Evolutionary conservation across 2,888 invertebrate species (phyloP), one percentile per base, ranked within the genome.

Genomic region (Microplitis manilae): DNA sequence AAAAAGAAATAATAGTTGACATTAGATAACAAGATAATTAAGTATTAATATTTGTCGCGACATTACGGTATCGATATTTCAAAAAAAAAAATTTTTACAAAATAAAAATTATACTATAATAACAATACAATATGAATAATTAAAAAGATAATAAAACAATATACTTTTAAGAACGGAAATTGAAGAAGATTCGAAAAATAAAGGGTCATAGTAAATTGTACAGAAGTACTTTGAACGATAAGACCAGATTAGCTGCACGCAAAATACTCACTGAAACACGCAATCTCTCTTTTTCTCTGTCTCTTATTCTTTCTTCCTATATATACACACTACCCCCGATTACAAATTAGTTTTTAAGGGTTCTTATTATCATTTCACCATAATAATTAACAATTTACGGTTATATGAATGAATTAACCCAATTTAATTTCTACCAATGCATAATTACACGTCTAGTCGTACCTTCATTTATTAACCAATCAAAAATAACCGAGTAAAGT

Each of bases 401-500:
- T 75, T 73, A 64, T 8, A 60, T 67, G 50, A 77, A 76, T 68
- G 79, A 77, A 81, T 81, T 81, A 81, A 76, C 81, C 79, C 79
- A 79, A 79, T 81, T 81, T 77, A 73, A 73, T 68, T 73, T 30
- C 50, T 41, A 61, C 68, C 7, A 50, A 50, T 50, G n/a, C 38
- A 50, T 61, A 61, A 65, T 65, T 39, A 69, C 17, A 69, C 20
- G 59, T 9, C 60, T 62, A 71, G 7, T 61, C 7, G 30, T 38
- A 62, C 30, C 30, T 15, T 62, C 40, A 72, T 78, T 59, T 40
- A 68, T 64, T 75, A 71, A 50, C 8, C 50, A 13, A 8, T 50
- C 13, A 50, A 13, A 50, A 50, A 50, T 50, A 50, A 50, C 50
- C 13, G 9, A 13, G 13, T 50, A 13, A 50, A 50, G 50, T 50